Percentiles rank a stretch among this genome's conserved stretches.
Evolutionary conservation across 2,888 invertebrate species (phyloP).

Genomic region (Elysia crispata): DNA sequence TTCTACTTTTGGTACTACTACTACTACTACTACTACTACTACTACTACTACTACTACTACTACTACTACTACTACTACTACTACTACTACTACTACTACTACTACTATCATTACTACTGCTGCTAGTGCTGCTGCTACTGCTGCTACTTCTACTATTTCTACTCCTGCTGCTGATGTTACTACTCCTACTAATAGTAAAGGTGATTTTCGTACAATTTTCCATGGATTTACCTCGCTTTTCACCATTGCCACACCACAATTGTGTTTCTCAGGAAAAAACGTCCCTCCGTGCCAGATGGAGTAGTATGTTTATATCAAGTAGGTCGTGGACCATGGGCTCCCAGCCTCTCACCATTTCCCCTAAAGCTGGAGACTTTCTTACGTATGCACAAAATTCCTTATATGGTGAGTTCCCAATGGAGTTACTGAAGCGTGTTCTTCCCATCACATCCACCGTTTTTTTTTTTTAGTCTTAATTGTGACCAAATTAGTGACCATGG

Average conservation of each 20-base stretch:
- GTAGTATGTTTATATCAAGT: conserved; percentile 72
- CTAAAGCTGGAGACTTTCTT: conserved; percentile 78
- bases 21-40: conserved; percentile 47
- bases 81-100: conserved; percentile 34
- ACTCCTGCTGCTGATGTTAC: not conserved
- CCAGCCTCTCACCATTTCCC: conserved; percentile 76
- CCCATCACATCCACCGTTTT: too few relatives aligned
- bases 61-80: conserved; percentile 47
- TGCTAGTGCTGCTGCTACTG: conserved; percentile 20
- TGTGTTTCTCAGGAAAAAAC: not conserved
- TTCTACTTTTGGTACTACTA: conserved; percentile 44
- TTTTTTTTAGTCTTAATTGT: too few relatives aligned
- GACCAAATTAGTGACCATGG: too few relatives aligned
- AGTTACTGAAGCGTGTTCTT: too few relatives aligned
- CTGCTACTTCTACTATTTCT: not conserved
- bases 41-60: conserved; percentile 44
- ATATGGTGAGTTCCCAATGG: too few relatives aligned
- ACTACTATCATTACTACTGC: conserved; percentile 41
- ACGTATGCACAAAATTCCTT: conserved; percentile 76
- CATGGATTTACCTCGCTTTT: too few relatives aligned
- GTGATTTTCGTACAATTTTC: too few relatives aligned
- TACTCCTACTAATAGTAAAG: too few relatives aligned
- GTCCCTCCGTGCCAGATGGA: conserved; percentile 53
- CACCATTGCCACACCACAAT: too few relatives aligned
- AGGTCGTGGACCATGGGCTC: conserved; percentile 70